Percentiles rank a stretch among this genome's conserved stretches.
phyloP scores from a whole-genome alignment of 2,888 invertebrate genomes.

The Drosophila atroscutellata region DNA sequence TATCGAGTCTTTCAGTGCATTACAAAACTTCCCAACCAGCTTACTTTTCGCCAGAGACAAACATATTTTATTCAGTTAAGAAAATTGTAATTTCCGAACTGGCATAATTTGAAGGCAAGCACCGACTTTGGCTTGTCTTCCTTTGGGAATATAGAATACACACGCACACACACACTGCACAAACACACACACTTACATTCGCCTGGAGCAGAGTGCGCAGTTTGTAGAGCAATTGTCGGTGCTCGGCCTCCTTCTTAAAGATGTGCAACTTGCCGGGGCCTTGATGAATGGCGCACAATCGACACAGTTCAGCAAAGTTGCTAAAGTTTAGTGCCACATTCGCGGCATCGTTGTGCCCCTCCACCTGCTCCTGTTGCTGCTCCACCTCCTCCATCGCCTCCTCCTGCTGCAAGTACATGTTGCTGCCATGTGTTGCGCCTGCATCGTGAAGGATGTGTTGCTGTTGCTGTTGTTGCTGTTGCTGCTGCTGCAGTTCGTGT shows the following conservation, averaged over 20 bases:
- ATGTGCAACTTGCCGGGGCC: conserved; percentile 89
- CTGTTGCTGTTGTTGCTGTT: conserved; percentile 54
- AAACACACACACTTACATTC: conserved; percentile 87
- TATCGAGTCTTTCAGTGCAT: neutral
- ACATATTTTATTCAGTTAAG: neutral
- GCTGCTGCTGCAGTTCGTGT: conserved; percentile 56
- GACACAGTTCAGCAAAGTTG: conserved; percentile 89
- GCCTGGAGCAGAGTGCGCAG: conserved; percentile 89
- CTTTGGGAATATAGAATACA: neutral
- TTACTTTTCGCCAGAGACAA: neutral
- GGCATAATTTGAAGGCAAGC: neutral
- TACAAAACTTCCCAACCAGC: neutral
- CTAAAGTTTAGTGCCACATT: conserved; percentile 88
- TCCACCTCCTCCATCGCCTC: conserved; percentile 84
- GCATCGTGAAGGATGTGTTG: conserved; percentile 23
- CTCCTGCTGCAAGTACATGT: conserved; percentile 44
- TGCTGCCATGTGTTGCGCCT: conserved; percentile 62
- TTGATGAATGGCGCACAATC: conserved; percentile 89
- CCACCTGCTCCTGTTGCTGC: conserved; percentile 40
- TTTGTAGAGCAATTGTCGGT: conserved; percentile 89
- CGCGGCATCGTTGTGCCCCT: neutral
- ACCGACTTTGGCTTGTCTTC: neutral
- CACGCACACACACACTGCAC: neutral
- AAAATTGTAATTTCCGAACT: neutral
- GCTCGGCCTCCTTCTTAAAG: conserved; percentile 90